Conservation (phyloP, 1,140 invertebrate genomes). For the Musca domestica region DNA sequence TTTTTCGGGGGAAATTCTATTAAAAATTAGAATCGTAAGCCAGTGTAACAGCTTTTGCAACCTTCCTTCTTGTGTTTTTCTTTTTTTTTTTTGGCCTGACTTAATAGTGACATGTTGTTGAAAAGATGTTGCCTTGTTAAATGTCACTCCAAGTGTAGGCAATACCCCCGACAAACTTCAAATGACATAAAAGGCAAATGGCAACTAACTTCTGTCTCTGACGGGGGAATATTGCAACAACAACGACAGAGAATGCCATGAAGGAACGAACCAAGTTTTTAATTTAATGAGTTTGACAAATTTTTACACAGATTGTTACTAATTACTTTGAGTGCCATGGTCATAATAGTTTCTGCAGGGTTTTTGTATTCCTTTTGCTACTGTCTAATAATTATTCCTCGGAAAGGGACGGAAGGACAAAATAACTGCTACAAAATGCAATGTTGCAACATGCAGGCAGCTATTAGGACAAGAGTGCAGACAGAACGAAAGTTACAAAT, state of each 20-base stretch:
- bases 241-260: background rate
- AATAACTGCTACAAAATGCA: too few relatives aligned
- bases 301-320: constrained; percentile 22
- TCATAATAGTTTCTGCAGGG: background rate
- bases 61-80: too few relatives aligned
- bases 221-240: background rate
- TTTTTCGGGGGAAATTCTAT: constrained; percentile 11
- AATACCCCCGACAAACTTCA: too few relatives aligned
- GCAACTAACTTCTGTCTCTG: background rate
- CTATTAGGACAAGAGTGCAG: too few relatives aligned
- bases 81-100: background rate
- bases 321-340: constrained; percentile 19
- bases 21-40: background rate
- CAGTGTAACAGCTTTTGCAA: too few relatives aligned
- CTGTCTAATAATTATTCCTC: too few relatives aligned
- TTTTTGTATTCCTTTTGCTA: too few relatives aligned
- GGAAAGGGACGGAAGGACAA: too few relatives aligned
- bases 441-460: too few relatives aligned
- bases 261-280: background rate
- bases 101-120: too few relatives aligned
- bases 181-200: too few relatives aligned
- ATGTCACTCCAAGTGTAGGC: background rate
- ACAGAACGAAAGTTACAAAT: too few relatives aligned
- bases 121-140: constrained; percentile 2
- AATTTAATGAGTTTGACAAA: constrained; percentile 22